phyloP scores from a whole-genome alignment of 2,797 vertebrate genomes.

The Lacerta bilineata region DNA sequence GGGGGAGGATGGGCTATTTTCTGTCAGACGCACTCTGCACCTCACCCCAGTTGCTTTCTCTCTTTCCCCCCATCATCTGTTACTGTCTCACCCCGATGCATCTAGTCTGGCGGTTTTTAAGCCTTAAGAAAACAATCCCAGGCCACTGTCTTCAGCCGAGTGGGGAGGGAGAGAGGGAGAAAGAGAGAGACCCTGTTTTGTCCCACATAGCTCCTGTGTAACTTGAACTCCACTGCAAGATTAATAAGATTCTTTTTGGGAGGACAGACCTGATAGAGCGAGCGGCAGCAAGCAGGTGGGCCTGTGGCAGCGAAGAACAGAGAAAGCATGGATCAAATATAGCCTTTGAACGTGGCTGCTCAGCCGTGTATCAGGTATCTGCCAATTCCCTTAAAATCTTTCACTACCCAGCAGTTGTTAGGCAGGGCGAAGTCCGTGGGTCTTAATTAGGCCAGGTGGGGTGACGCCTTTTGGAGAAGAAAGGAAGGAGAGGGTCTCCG shows the following conservation, averaged over 20 bases:
- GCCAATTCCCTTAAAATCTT: slow-evolving; percentile 78
- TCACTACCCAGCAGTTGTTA: slow-evolving; percentile 76
- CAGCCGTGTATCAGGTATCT: slow-evolving; percentile 77
- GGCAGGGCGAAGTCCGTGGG: slow-evolving; percentile 53
- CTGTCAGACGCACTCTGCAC: not conserved
- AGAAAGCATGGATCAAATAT: slow-evolving; percentile 74
- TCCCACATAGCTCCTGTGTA: slow-evolving; percentile 70
- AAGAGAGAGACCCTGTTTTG: slow-evolving; percentile 16
- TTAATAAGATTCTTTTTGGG: slow-evolving; percentile 72
- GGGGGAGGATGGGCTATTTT: not conserved
- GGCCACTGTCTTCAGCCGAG: slow-evolving; percentile 57
- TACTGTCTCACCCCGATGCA: slow-evolving; percentile 40
- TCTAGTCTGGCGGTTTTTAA: slow-evolving; percentile 54
- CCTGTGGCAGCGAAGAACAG: slow-evolving; percentile 68
- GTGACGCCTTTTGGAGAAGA: slow-evolving; percentile 72
- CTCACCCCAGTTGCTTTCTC: slow-evolving; percentile 3
- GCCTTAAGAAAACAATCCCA: slow-evolving; percentile 57
- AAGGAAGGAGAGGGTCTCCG: slow-evolving; percentile 52
- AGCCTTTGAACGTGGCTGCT: slow-evolving; percentile 75
- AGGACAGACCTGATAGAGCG: slow-evolving; percentile 77
- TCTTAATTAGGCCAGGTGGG: slow-evolving; percentile 66
- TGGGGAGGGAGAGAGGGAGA: slow-evolving; percentile 31
- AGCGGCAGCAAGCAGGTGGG: slow-evolving; percentile 75
- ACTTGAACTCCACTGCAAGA: slow-evolving; percentile 68
- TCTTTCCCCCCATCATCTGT: slow-evolving; percentile 40